Evolutionary conservation across 2,113 vertebrate species (phyloP), one percentile per base, ranked within the genome.

Genomic region (Pluvianellus socialis): DNA sequence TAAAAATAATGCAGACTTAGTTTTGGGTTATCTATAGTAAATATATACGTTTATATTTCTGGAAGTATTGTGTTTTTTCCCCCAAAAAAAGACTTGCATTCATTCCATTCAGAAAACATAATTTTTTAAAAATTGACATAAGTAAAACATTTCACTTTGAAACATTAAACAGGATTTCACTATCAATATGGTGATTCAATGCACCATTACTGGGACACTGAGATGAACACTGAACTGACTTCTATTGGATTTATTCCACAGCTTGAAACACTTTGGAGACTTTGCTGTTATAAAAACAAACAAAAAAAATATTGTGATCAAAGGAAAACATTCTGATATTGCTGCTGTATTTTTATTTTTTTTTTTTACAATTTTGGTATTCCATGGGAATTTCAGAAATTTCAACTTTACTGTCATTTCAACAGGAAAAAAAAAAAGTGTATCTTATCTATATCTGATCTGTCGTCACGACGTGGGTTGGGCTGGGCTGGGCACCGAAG

Each of bases 111-210:
- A 28, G 38, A 47, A 55, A 71, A 33, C 17, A 13, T 18, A 3
- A 6, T n/a, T 68, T 61, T 52, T 6, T 13, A 45, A 27, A 66
- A 56, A 7, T 0, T 7, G 17, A n/a, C 20, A 6, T 4, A 7
- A 6, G 14, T 42, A 3, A 70, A 61, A 32, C 20, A n/a, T 12
- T 14, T 19, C n/a, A 35, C 28, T 83, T 22, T n/a, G 33, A 6
- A 32, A 35, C 15, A 38, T 30, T 20, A 17, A 13, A 2, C 3
- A 7, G 32, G 26, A 30, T 68, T 84, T 45, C 72, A 13, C 19
- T 55, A 10, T 38, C 66, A 7, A 2, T 1, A 19, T 14, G 32
- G 17, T 1, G 30, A 56, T 13, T 20, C 40, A 27, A 1, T 1
- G 24, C 14, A 23, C 72, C 9, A 0, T 40, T 30, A 21, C 72